Conservation (phyloP, 2,888 invertebrate genomes). For the Tenodera sinensis region DNA sequence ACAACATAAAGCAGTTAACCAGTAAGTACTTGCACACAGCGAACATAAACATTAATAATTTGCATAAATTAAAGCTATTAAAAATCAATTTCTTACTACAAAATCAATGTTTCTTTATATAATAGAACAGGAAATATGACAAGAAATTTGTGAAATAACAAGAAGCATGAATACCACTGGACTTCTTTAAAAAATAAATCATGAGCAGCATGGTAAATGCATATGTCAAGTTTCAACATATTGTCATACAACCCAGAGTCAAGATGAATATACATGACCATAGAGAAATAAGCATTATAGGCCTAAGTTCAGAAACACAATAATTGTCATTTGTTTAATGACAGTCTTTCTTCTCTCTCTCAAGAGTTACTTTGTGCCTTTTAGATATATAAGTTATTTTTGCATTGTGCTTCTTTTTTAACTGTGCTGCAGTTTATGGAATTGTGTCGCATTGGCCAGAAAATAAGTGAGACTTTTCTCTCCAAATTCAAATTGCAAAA, state of each 20-base stretch:
- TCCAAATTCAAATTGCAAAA: too few relatives aligned
- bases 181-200: background rate
- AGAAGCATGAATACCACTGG: background rate
- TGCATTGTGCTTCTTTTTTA: background rate
- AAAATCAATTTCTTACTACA: background rate
- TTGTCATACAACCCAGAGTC: background rate
- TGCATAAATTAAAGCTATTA: too few relatives aligned
- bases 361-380: background rate
- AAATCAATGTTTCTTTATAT: background rate
- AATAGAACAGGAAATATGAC: background rate
- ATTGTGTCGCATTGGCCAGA: too few relatives aligned
- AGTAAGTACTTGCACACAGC: too few relatives aligned
- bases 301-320: background rate
- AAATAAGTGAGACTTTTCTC: too few relatives aligned
- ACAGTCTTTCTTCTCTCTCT: background rate
- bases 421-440: too few relatives aligned
- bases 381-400: background rate
- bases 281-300: background rate
- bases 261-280: background rate
- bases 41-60: too few relatives aligned
- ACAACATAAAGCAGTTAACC: too few relatives aligned
- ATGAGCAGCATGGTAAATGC: background rate
- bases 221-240: background rate
- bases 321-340: background rate
- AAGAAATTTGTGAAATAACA: background rate